Evolutionary conservation across 2,888 invertebrate genomes (phyloP).

Genomic region (Lepidocyrtinus sp.): DNA sequence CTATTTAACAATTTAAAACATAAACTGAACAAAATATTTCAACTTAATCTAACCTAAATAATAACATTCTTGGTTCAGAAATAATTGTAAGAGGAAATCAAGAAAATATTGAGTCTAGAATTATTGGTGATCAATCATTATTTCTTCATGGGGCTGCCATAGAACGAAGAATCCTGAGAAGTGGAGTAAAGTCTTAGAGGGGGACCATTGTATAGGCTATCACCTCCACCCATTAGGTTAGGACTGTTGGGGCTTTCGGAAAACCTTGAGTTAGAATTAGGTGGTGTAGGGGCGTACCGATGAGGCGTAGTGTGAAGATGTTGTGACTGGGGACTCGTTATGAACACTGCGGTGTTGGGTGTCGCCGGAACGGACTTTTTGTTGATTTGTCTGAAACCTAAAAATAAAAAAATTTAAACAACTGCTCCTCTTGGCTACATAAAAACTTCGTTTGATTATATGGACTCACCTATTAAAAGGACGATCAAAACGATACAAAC

Average conservation of each 20-base stretch:
- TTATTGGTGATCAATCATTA: neutral
- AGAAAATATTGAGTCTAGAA: too few species aligned
- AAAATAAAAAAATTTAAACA: neutral
- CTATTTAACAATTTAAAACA: neutral
- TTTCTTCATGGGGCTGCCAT: neutral
- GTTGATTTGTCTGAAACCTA: conserved; percentile 27
- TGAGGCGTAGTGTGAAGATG: conserved; percentile 28
- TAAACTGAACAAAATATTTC: neutral
- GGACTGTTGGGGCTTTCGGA: conserved; percentile 6
- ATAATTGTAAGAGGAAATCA: neutral
- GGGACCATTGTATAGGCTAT: neutral
- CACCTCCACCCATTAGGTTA: neutral
- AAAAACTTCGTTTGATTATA: conserved; percentile 14
- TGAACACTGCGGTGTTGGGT: conserved; percentile 36
- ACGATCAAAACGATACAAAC: neutral
- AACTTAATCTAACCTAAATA: neutral
- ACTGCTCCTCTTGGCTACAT: too few species aligned
- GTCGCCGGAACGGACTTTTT: conserved; percentile 12
- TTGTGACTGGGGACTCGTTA: conserved; percentile 41
- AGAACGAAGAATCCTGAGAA: neutral
- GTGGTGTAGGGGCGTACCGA: conserved; percentile 43
- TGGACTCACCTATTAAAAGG: neutral
- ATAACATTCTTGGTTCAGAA: too few species aligned
- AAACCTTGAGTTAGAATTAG: conserved; percentile 22
- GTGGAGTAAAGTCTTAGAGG: conserved; percentile 38